Evolutionary conservation across 2,797 vertebrate genomes (phyloP).

Genomic region (Pterois miles): DNA sequence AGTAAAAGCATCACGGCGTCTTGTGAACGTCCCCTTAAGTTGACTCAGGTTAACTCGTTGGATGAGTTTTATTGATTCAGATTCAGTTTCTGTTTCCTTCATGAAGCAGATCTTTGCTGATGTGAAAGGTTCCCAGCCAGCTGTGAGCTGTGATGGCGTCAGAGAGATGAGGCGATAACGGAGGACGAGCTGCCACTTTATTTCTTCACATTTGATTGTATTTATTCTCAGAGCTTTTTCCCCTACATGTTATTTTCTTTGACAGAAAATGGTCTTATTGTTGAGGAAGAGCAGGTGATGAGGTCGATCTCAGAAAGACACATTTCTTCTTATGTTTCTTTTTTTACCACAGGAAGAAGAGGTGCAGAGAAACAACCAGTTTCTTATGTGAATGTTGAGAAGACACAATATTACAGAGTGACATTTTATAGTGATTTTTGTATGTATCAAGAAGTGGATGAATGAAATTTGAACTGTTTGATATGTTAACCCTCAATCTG

Average conservation of each 20-base stretch:
- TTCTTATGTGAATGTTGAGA: conserved; percentile 67
- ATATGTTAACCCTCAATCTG: conserved; percentile 76
- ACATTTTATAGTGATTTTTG: conserved; percentile 84
- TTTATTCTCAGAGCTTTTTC: conserved; percentile 74
- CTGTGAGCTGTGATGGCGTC: too few relatives aligned
- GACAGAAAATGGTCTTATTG: conserved; percentile 74
- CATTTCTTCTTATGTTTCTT: conserved; percentile 30
- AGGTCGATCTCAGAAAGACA: background rate
- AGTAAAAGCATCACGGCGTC: too few relatives aligned
- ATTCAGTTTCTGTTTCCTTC: too few relatives aligned
- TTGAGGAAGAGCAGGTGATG: conserved; percentile 30
- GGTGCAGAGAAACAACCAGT: conserved; percentile 28
- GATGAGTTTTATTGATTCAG: too few relatives aligned
- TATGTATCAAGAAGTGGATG: conserved; percentile 73
- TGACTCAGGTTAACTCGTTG: too few relatives aligned
- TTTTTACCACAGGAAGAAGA: conserved; percentile 50
- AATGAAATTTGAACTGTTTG: conserved; percentile 71
- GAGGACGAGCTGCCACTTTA: conserved; percentile 17
- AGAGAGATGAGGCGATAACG: too few relatives aligned
- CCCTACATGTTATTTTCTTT: conserved; percentile 60
- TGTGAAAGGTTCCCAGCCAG: too few relatives aligned
- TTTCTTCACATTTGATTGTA: conserved; percentile 44
- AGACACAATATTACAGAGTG: conserved; percentile 69
- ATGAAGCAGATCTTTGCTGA: background rate
- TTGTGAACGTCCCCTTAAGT: too few relatives aligned